Conservation (phyloP, 2,113 vertebrate species). For the Carettochelys insculpta region DNA sequence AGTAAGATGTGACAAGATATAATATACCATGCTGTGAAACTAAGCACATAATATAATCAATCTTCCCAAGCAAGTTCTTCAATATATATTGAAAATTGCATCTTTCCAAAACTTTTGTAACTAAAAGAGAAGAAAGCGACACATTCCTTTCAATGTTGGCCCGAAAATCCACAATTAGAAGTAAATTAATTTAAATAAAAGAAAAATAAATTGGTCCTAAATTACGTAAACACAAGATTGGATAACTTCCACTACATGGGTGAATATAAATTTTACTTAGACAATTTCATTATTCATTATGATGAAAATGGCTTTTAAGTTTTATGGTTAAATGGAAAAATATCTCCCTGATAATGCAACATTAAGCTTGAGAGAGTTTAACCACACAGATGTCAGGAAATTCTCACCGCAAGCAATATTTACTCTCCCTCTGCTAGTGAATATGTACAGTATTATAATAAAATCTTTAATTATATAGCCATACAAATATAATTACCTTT, state of each 20-base stretch:
- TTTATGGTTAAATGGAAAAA: background rate
- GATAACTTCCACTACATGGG: background rate
- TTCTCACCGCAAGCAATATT: background rate
- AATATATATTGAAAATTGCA: background rate
- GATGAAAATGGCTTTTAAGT: background rate
- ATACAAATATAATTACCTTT: conserved; percentile 77
- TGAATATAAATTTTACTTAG: background rate
- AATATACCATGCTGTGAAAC: background rate
- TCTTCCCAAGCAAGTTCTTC: background rate
- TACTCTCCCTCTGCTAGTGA: background rate
- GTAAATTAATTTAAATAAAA: background rate
- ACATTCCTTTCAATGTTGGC: background rate
- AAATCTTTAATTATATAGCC: fast-evolving
- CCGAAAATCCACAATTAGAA: background rate
- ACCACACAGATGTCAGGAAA: background rate
- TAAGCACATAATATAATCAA: background rate
- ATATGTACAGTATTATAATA: background rate
- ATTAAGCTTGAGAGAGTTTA: background rate
- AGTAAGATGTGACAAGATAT: background rate
- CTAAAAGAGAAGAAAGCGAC: background rate
- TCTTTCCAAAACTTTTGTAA: background rate
- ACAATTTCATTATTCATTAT: background rate
- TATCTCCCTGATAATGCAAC: background rate
- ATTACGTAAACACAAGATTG: background rate
- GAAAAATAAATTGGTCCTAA: background rate